A percentile compares a stretch with the other conserved stretches of the same genome.
These are phyloP conservation scores for Oscheius sp. DNA, from an alignment of 2,888 invertebrate genomes.

Conservation along the genomic window DNA sequence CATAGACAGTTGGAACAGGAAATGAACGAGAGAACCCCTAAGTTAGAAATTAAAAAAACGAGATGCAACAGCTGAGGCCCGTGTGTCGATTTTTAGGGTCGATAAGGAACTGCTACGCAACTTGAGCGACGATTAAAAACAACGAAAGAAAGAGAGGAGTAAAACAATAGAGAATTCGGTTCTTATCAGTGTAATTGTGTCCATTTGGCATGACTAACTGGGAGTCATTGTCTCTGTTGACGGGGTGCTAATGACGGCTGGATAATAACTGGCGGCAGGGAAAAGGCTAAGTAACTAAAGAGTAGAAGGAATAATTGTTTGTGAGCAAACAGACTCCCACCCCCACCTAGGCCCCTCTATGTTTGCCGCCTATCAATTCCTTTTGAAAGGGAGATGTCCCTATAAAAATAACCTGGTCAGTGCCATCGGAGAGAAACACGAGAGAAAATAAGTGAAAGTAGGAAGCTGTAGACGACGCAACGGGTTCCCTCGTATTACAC, in stretches of 20 bases:
- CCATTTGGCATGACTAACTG: no score
- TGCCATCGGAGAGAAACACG: no score
- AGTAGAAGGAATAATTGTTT: slow-evolving; percentile 10
- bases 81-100: slow-evolving; percentile 6
- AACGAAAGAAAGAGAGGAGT: background rate
- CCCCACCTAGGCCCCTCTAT: background rate
- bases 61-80: slow-evolving; percentile 11
- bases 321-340: background rate
- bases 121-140: background rate
- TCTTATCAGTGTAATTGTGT: no score
- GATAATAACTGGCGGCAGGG: no score
- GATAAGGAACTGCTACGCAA: slow-evolving; percentile 14
- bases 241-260: no score
- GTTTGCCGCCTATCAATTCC: slow-evolving; percentile 1
- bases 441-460: no score
- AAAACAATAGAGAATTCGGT: background rate
- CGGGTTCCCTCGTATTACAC: slow-evolving; percentile 7
- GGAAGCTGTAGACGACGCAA: background rate
- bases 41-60: background rate
- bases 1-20: slow-evolving; percentile 15
- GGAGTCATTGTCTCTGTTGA: no score
- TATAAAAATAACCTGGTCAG: no score
- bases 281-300: no score
- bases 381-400: no score
- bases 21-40: background rate